A percentile compares a stretch with the other conserved stretches of the same genome.
Evolutionary conservation across 1,140 invertebrate genomes (phyloP).

Genomic region (Xylocopa sonorina): DNA sequence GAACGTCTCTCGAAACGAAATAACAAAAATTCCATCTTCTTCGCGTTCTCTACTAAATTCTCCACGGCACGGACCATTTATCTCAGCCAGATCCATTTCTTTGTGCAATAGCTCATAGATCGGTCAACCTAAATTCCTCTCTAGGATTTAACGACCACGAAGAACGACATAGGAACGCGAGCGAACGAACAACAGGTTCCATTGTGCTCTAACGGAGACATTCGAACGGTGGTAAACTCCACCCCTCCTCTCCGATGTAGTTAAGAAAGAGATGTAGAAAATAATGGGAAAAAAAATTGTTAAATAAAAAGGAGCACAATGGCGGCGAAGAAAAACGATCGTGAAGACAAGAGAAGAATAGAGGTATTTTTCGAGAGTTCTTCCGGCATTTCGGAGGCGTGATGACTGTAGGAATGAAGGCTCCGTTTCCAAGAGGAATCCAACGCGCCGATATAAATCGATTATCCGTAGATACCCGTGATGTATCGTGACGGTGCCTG

Average conservation of each 20-base stretch:
- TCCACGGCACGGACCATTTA: conserved; percentile 5
- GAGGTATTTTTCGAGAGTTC: neutral
- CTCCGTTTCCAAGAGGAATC: conserved; percentile 45
- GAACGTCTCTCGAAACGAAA: conserved; percentile 4
- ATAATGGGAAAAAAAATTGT: conserved; percentile 10
- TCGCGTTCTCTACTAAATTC: neutral
- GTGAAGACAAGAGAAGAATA: neutral
- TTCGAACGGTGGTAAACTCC: no score
- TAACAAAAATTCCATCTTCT: neutral
- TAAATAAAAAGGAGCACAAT: neutral
- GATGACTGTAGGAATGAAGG: neutral
- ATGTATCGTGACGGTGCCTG: conserved; percentile 54
- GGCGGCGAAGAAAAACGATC: neutral
- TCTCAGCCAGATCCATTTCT: conserved; percentile 14
- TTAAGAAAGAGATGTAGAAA: neutral
- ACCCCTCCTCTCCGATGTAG: conserved; percentile 7
- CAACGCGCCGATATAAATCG: conserved; percentile 62
- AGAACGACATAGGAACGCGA: conserved; percentile 31
- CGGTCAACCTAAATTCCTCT: conserved; percentile 19
- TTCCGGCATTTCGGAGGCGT: conserved; percentile 25
- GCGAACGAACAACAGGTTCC: conserved; percentile 45
- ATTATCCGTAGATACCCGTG: conserved; percentile 63
- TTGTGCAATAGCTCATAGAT: conserved; percentile 35
- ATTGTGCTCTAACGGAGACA: conserved; percentile 17
- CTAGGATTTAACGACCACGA: conserved; percentile 45